Base-by-base conservation (phyloP, 2,113 vertebrate genomes). In the Stigmatopora nigra region DNA sequence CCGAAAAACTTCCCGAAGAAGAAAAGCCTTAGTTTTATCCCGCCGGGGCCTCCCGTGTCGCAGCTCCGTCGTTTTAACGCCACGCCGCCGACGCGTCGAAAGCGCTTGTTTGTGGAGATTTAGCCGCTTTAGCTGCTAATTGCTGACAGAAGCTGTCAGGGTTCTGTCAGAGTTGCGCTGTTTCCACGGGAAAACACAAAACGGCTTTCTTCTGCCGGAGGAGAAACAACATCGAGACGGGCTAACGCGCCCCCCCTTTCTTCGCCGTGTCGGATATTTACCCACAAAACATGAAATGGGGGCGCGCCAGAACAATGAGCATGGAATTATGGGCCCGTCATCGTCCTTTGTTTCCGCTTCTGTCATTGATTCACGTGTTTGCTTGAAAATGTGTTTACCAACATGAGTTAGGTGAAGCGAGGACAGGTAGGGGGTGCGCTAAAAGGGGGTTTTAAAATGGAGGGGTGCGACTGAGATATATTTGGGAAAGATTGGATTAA, bases 121-220 rank as follows among this genome's bases (percentile, higher is more conserved):
- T 61, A 22, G 93, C 95, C 94, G 95, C 98, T 98, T 98, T 97
- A 95, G 92, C 92, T 94, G 95, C 95, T 99, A 98, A 99, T 99
- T 99, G 96, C 94, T 96, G 96, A 99, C 97, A 99, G 95, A 96
- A 98, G 92, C 95, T 98, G 96, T 98, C 96, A 99, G 93, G 94
- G 92, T 93, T 87, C 92, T 94, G 92, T 92, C 90, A 90, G 89
- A 92, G 92, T 89, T 92, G 19, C 44, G 58, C 17, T 19, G 75
- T 69, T 75, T 76, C 63, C 48, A 2, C 19, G 31, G 71, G 76
- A 73, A 61, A 73, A 61, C 72, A 73, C 56, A 68, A 72, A 67
- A 52, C 48, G 72, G 81, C 86, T 89, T 88, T 89, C 92, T 93
- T 95, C 93, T 93, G 90, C 90, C 91, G 91, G 95, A 93, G 79